Percentiles rank a stretch among this genome's conserved stretches.
These are phyloP conservation scores for Hetaerina americana DNA, from an alignment of 1,140 invertebrate species.

Conservation along the genomic window DNA sequence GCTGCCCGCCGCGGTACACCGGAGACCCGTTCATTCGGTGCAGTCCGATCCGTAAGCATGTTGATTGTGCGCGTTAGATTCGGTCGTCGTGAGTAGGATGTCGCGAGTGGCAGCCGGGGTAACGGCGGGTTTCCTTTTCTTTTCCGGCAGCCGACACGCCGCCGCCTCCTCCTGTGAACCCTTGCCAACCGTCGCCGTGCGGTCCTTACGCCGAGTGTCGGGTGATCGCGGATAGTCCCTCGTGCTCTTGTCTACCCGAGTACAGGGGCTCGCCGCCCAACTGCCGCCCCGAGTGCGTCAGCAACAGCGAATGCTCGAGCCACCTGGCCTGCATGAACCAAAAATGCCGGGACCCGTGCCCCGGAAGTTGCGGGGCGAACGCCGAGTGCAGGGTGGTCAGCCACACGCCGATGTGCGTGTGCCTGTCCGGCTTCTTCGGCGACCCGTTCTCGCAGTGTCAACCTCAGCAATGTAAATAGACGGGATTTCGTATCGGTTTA, in stretches of 20 bases:
- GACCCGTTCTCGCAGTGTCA: conserved; percentile 44
- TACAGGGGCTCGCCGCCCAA: conserved; percentile 40
- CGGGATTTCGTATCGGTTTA: neutral
- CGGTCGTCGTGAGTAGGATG: neutral
- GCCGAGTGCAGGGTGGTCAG: conserved; percentile 49
- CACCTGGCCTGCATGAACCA: conserved; percentile 30
- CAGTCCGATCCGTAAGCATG: conserved; percentile 5
- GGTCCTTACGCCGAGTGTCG: conserved; percentile 35
- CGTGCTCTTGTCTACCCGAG: conserved; percentile 34
- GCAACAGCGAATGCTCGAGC: conserved; percentile 34
- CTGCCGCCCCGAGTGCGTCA: conserved; percentile 32
- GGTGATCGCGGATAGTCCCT: conserved; percentile 26
- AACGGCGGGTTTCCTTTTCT: neutral
- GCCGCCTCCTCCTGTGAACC: conserved; percentile 16
- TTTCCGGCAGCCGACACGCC: neutral
- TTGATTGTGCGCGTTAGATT: neutral
- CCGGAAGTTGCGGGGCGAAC: conserved; percentile 42
- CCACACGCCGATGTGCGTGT: conserved; percentile 48
- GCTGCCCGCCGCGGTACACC: conserved; percentile 27
- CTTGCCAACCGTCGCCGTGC: conserved; percentile 33
- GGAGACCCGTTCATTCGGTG: conserved; percentile 41
- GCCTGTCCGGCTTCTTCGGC: conserved; percentile 48
- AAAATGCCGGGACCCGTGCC: conserved; percentile 34
- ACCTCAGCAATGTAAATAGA: conserved; percentile 10
- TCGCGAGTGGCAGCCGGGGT: neutral